phyloP scores from a whole-genome alignment of 2,797 vertebrate species.

The Thunnus albacares region DNA sequence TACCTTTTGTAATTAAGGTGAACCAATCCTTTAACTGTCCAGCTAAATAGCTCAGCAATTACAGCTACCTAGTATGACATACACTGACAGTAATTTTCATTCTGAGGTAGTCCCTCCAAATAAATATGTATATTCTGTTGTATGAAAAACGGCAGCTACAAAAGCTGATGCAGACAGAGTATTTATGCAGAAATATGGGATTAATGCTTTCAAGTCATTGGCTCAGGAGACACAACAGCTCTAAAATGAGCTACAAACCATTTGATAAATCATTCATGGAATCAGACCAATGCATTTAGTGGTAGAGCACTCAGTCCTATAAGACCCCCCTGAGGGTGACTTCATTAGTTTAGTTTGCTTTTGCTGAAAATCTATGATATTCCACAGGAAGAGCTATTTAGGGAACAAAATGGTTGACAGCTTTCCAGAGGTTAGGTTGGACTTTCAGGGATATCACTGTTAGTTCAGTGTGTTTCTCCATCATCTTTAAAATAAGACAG shows the following conservation, averaged over 20 bases:
- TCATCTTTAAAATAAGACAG: constrained; percentile 78
- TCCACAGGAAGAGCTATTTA: constrained; percentile 54
- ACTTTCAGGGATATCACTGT: constrained; percentile 50
- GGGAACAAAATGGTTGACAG: constrained; percentile 47
- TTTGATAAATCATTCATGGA: constrained; percentile 82
- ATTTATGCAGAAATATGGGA: constrained; percentile 58
- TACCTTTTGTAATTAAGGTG: too few relatives aligned
- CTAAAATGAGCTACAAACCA: constrained; percentile 77
- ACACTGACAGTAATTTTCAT: constrained; percentile 18
- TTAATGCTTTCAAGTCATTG: constrained; percentile 63
- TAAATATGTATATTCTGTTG: constrained; percentile 26
- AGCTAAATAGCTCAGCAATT: constrained; percentile 10
- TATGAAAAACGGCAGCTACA: constrained; percentile 24
- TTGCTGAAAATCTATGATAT: constrained; percentile 55
- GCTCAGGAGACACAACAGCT: constrained; percentile 74
- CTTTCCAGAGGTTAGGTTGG: constrained; percentile 52
- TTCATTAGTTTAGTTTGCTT: constrained; percentile 73
- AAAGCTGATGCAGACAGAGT: constrained; percentile 34
- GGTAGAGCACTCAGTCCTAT: constrained; percentile 66
- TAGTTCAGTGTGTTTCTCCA: constrained; percentile 68
- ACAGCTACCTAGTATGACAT: neutral
- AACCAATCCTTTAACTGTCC: neutral
- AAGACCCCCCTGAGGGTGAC: constrained; percentile 62
- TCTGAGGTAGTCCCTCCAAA: constrained; percentile 1
- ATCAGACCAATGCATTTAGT: constrained; percentile 74